Evolutionary conservation across 2,113 vertebrate genomes (phyloP).

Genomic region (Hemiprocne comata): DNA sequence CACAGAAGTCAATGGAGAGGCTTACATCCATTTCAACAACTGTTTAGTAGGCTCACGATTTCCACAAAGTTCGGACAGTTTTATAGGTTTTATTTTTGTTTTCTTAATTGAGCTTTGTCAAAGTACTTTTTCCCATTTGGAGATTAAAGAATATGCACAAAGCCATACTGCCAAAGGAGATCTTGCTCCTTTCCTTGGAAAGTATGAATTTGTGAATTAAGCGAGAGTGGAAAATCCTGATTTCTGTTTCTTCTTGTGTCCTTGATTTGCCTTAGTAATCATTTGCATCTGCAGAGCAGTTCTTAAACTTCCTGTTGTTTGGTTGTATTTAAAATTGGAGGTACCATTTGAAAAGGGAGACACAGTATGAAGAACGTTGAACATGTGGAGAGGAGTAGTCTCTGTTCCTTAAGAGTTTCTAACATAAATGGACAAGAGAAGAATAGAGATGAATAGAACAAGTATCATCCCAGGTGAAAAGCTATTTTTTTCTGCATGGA

Average conservation of each 20-base stretch:
- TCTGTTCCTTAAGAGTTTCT: neutral
- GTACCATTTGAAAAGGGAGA: constrained; percentile 25
- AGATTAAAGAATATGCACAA: neutral
- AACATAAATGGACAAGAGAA: neutral
- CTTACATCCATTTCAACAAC: neutral
- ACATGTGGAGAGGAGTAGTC: neutral
- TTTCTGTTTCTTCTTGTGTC: constrained; percentile 45
- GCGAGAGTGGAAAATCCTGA: constrained; percentile 13
- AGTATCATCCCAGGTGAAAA: neutral
- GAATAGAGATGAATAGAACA: neutral
- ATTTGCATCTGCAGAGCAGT: constrained; percentile 25
- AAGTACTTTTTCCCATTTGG: neutral
- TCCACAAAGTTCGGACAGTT: neutral
- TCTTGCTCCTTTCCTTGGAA: neutral
- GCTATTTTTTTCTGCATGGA: neutral
- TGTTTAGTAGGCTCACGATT: neutral
- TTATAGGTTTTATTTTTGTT: constrained; percentile 1
- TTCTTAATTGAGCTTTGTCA: neutral
- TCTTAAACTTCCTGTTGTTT: constrained; percentile 41
- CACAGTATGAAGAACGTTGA: neutral
- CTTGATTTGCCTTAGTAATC: constrained; percentile 37
- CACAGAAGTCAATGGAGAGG: neutral
- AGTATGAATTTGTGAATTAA: constrained; percentile 1
- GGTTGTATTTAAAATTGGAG: neutral
- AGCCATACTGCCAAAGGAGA: neutral